phyloP scores from a whole-genome alignment of 2,797 vertebrate species.

The Ceyx erithaca region DNA sequence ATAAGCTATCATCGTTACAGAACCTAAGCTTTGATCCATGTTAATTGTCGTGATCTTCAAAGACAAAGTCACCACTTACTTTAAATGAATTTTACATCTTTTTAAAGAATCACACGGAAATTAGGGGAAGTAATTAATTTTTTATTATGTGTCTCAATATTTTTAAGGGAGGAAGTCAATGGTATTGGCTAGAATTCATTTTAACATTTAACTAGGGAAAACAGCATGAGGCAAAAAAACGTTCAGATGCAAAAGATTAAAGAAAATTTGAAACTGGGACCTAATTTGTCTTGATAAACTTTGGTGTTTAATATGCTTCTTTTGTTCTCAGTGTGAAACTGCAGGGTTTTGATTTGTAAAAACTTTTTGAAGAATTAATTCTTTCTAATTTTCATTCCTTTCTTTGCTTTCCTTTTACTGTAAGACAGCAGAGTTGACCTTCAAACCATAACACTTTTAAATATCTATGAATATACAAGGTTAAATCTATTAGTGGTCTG shows the following conservation, averaged over 20 bases:
- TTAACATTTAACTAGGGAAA: conserved; percentile 93
- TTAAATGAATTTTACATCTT: conserved; percentile 99
- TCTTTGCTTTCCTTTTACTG: conserved; percentile 81
- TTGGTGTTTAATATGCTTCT: conserved; percentile 96
- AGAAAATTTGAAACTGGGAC: conserved; percentile 93
- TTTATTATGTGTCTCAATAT: conserved; percentile 98
- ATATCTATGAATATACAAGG: conserved; percentile 78
- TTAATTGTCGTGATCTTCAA: conserved; percentile 99
- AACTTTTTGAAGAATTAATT: conserved; percentile 87
- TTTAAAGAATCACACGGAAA: conserved; percentile 99
- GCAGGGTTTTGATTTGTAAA: conserved; percentile 86
- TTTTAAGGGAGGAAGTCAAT: conserved; percentile 91
- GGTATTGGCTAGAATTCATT: conserved; percentile 91
- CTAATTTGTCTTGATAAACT: conserved; percentile 98
- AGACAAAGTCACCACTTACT: conserved; percentile 99
- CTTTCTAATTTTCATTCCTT: conserved; percentile 86
- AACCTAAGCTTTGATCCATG: conserved; percentile 98
- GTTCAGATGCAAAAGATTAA: conserved; percentile 98
- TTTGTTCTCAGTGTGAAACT: conserved; percentile 92
- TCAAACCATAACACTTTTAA: conserved; percentile 81
- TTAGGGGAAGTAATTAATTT: conserved; percentile 99
- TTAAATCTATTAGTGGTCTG: conserved; percentile 80
- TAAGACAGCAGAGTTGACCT: conserved; percentile 82
- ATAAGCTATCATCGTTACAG: conserved; percentile 97
- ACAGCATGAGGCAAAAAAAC: conserved; percentile 85